Base-by-base conservation (phyloP, 1,140 invertebrate species). In the Danaus melanippus region DNA sequence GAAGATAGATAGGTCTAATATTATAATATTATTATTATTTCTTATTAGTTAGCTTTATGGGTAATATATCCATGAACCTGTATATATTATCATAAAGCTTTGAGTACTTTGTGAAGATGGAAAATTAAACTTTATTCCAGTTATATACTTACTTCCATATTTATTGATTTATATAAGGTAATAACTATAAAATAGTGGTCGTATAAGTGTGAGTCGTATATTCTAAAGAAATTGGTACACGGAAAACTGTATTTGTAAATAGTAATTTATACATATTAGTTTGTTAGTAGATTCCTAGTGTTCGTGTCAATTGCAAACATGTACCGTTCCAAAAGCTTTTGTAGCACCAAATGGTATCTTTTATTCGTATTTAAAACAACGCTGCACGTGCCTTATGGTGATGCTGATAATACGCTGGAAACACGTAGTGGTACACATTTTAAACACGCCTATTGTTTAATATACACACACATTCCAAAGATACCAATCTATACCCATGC, bases 341-440 rank as follows among this genome's bases (percentile, higher is more conserved):
- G 54, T 55, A 61, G 53, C 46, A 42, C 56, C 53, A 48, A 55
- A 60, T 60, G 32, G 59, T 65, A 56, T 64, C 58, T 60, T 57
- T 56, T 65, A 61, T 65, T 62, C 50, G 56, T 56, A 62, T 65
- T 65, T 65, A 58, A 64, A 64, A 62, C 52, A 10, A 46, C 46
- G 46, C 46, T 50, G 55, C 63, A 65, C 62, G 56, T 66, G 60
- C 50, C 53, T 50, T 59, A 59, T 62, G 63, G 49, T 52, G 59
- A 55, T 55, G 58, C 58, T 48, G 63, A 65, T 65, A 65, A 65
- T 52, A 47, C 53, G 39, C 49, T 48, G 58, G 55, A 52, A 56
- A 54, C 49, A 63, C 52, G 57, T 62, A 64, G 58, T 53, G 52
- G 61, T 53, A 55, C 52, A 63, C 50, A 67, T 60, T 67, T 67